phyloP scores from a whole-genome alignment of 2,797 vertebrate species.

The Buphagus erythrorhynchus region DNA sequence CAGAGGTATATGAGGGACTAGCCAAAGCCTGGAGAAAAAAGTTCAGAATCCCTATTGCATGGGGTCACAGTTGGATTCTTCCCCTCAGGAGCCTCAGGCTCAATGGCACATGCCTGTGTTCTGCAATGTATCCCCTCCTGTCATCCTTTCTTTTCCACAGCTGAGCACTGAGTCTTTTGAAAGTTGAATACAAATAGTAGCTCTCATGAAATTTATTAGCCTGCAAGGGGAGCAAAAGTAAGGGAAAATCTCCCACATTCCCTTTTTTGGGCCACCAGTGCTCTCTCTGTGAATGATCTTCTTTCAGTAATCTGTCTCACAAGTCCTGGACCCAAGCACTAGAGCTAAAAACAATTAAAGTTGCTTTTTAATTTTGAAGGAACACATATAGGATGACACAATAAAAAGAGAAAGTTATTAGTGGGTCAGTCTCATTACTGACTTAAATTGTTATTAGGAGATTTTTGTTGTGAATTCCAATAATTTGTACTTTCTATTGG shows the following conservation, averaged over 20 bases:
- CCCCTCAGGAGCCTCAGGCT: not conserved
- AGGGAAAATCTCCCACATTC: not conserved
- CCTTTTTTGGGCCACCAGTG: accelerated
- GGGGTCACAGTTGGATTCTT: not conserved
- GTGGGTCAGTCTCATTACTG: not conserved
- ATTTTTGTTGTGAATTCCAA: not conserved
- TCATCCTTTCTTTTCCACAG: not conserved
- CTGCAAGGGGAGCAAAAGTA: not conserved
- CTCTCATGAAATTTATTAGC: not conserved
- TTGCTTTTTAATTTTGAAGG: not conserved
- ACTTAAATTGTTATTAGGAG: not conserved
- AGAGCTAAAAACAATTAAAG: not conserved
- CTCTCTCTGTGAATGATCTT: not conserved
- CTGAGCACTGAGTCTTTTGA: not conserved
- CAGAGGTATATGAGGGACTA: not conserved
- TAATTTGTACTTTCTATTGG: not conserved
- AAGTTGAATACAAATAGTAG: not conserved
- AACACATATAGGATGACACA: accelerated
- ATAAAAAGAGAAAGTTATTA: not conserved
- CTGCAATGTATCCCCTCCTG: accelerated
- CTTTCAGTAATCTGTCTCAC: accelerated
- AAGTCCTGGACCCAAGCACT: not conserved
- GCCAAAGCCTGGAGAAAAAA: not conserved
- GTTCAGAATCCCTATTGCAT: not conserved
- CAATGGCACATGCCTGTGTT: not conserved